Evolutionary conservation across 1,140 invertebrate genomes (phyloP), one percentile per base, ranked within the genome.

Genomic region (Dreissena rostriformis): DNA sequence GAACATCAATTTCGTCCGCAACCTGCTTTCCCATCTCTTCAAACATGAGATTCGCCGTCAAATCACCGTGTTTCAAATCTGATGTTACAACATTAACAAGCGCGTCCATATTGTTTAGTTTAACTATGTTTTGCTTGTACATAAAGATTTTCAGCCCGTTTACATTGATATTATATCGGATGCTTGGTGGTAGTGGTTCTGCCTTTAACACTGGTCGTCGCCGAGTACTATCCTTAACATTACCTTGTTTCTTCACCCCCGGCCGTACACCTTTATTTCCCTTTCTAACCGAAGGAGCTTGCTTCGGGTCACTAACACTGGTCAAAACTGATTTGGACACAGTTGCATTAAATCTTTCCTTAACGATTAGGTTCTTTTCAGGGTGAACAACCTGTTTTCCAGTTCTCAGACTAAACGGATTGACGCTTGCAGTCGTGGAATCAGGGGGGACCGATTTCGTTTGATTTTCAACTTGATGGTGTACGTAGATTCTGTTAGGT

Each of bases 71-170:
- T 39, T 53, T 75, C 2, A 82, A n/a, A 55, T 29, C 63, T n/a
- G 72, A 1, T 11, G 68, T 28, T 1, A 82, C 80, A 55, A 73
- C 68, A 82, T 82, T 82, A 12, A 75, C 61, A 0, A 82, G 22
- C 4, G 80, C 80, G 28, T 82, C 80, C 71, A 82, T 82, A 65
- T 68, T 82, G 57, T 22, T 68, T 0, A 82, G n/a, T 68, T 82
- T 82, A 0, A 71, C 28, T 28, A 82, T 75, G 57, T 82, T 29
- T n/a, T 82, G 71, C 57, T 82, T 82, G 52, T 82, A 82, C 80
- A 82, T 75, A 26, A 49, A 74, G 10, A 82, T 82, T 66, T 74
- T 72, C 39, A 82, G 55, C 14, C 80, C 80, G 53, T 82, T 74
- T 0, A 82, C 72, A 26, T 74, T 82, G 2, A 82, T 82, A n/a